Evolutionary conservation across 2,888 invertebrate genomes (phyloP), one percentile per base, ranked within the genome.

Genomic region (Allophyes oxyacanthae): DNA sequence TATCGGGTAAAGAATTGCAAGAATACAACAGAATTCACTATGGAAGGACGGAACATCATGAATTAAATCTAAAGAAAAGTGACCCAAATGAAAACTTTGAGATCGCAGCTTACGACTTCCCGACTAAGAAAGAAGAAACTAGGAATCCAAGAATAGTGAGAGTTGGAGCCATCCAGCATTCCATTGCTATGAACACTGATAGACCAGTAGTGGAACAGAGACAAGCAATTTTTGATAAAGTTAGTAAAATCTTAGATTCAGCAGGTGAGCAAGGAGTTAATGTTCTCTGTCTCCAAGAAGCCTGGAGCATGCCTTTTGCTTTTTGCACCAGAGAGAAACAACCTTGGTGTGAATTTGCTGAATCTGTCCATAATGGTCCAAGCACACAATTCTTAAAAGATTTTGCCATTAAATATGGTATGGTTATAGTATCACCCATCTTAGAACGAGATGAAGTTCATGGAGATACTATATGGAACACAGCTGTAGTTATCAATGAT

Each of bases 221-320:
- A 50, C 95, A 96, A 57, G 97, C 97, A 6, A 95, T 99, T 65
- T 96, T 97, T 87, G 90, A 95, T 51, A 96, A 98, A 85, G 95
- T 99, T 10, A 89, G 91, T 37, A 94, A 94, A 44, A 96, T 98
- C n/a, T 95, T 98, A 25, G 95, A 96, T 51, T 94, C 96, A 8
- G 99, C 99, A 1, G 97, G 96, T 0, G 83, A 86, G 26, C 96
- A 96, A 77, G 96, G 96, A 1, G 98, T 98, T 32, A 99, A 99
- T 85, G 94, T 99, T 20, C 83, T 99, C 46, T 99, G 99, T 83
- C 95, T 99, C 60, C 99, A 99, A 91, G 99, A 99, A 93, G 98
- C 99, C 2, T 99, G 99, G 99, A 96, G 96, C 41, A 99, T 99
- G 99, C 99, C 99, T 0, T 99, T 99, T 94, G 98, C 97, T 0